These are phyloP conservation scores for Cydia pomonella DNA, from an alignment of 1,140 invertebrate species.

Conservation along the genomic window DNA sequence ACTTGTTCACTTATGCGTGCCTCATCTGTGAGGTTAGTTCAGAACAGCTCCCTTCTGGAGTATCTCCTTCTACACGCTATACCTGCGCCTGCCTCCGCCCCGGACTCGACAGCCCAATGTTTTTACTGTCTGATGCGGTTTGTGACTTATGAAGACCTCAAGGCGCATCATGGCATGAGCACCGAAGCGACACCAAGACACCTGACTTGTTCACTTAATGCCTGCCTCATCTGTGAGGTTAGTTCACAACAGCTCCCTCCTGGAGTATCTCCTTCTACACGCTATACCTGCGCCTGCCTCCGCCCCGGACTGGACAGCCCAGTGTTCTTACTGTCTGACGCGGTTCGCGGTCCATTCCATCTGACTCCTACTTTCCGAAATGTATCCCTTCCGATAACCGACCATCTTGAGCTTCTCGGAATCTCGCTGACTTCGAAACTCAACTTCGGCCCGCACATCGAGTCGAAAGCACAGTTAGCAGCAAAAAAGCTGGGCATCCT, in stretches of 20 bases:
- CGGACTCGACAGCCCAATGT: slow-evolving; percentile 75
- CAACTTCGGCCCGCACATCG: too few species aligned
- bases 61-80: slow-evolving; percentile 86
- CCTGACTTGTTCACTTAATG: too few species aligned
- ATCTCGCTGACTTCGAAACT: too few species aligned
- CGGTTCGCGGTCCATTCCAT: slow-evolving; percentile 79
- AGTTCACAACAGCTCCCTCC: slow-evolving; percentile 84
- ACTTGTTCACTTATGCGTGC: slow-evolving; percentile 82
- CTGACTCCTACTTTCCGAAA: too few species aligned
- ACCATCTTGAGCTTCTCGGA: too few species aligned
- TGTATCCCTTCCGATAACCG: too few species aligned
- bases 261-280: slow-evolving; percentile 86
- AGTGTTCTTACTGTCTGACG: slow-evolving; percentile 82
- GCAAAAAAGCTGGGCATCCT: too few species aligned
- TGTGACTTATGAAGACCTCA: slow-evolving; percentile 72
- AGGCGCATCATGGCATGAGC: too few species aligned
- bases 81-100: slow-evolving; percentile 62
- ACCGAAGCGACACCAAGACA: too few species aligned
- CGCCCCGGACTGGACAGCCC: slow-evolving; percentile 65
- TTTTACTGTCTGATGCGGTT: slow-evolving; percentile 81
- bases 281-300: slow-evolving; percentile 73
- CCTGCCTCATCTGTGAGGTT: too few species aligned
- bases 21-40: slow-evolving; percentile 85
- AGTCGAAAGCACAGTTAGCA: too few species aligned
- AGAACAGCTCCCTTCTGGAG: slow-evolving; percentile 85